Evolutionary conservation across 1,140 invertebrate genomes (phyloP), one percentile per base, ranked within the genome.

Genomic region (Panagrolaimus sp.): DNA sequence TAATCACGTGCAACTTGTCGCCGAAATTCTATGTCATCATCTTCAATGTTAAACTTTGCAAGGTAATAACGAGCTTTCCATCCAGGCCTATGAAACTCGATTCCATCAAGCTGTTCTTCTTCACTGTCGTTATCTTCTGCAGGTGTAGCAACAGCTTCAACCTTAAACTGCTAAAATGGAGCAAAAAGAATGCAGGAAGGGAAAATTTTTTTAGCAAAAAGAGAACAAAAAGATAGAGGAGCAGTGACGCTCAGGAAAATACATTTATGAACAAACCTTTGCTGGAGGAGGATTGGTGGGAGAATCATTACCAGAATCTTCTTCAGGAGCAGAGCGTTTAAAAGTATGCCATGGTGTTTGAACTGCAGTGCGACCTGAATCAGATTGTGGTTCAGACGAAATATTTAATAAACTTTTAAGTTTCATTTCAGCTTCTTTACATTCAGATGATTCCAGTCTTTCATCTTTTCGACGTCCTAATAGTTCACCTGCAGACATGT

Each of bases 31-130:
- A 90, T 80, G 83, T 97, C 91, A 45, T 91, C 88, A 0, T 87
- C 73, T 7, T 86, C 85, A 1, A 96, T 92, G 80, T 93, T 91
- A 84, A 99, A 98, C 86, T 99, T 99, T 25, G 90, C 91, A 84
- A 93, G 90, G 83, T 98, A 99, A 86, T 99, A 99, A 61, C 88
- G 87, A 83, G 96, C 92, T 85, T 98, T 98, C 85, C 95, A 98
- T 0, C 96, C 96, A 80, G 92, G 91, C 86, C 98, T 94, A 91
- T 92, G 96, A 7, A 99, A 86, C 65, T 93, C 87, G 23, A 98
- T 93, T 85, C 96, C 92, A 85, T 99, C 95, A 11, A 88, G 87
- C 80, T 92, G 89, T 66, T 89, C 90, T 51, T 90, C 90, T 51
- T 90, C 89, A 11, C 87, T 85, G 43, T 88, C 87, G 46, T 48